phyloP scores from a whole-genome alignment of 2,888 invertebrate genomes.

The Temnothorax rugatulus region DNA sequence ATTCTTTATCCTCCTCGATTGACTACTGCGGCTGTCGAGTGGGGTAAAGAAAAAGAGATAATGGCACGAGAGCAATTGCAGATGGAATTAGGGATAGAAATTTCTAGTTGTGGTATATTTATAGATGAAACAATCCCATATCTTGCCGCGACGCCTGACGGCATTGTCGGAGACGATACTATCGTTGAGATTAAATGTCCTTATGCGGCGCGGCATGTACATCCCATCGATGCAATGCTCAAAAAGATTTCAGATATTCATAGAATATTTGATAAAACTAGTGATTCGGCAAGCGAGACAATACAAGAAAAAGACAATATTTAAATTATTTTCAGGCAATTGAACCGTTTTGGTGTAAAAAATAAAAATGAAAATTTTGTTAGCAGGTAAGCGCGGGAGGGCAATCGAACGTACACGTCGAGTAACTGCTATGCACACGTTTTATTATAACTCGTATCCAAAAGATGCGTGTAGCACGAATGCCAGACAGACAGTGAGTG shows the following conservation, averaged over 20 bases:
- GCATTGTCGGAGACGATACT: too few species aligned
- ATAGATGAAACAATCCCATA: neutral
- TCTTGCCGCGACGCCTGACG: neutral
- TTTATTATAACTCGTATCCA: too few species aligned
- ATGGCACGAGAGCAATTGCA: neutral
- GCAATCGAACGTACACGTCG: too few species aligned
- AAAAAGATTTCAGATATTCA: neutral
- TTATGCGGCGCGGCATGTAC: neutral
- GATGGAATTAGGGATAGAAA: neutral
- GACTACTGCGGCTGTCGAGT: neutral
- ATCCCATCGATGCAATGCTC: neutral
- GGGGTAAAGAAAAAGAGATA: constrained; percentile 9
- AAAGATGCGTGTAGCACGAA: too few species aligned
- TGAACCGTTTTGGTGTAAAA: too few species aligned
- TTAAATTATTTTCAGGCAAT: too few species aligned
- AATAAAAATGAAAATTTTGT: too few species aligned
- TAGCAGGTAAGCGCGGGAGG: too few species aligned
- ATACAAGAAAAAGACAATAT: too few species aligned
- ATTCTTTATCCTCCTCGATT: neutral
- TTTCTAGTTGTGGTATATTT: neutral
- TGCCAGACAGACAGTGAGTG: too few species aligned
- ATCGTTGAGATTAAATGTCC: neutral
- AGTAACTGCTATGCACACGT: too few species aligned
- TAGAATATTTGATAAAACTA: neutral
- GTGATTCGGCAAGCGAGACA: too few species aligned